Conservation (phyloP, 2,797 vertebrate species). For the Brachyalestes nurse region DNA sequence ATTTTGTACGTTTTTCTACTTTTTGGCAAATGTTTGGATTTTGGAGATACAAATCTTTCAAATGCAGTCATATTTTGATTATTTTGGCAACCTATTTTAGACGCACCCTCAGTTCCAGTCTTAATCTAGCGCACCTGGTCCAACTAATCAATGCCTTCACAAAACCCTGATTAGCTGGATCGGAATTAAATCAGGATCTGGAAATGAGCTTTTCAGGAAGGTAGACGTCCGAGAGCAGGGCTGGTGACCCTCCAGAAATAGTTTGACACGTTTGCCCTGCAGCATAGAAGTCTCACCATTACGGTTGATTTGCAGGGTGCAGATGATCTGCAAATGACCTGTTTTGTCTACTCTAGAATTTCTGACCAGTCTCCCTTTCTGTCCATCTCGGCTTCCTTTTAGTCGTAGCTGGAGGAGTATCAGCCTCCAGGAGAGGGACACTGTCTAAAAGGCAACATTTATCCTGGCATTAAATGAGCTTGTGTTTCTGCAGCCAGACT, state of each 20-base stretch:
- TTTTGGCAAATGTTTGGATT: background rate
- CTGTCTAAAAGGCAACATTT: background rate
- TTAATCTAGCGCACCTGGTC: background rate
- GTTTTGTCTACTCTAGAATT: background rate
- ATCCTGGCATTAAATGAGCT: background rate
- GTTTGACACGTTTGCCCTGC: slow-evolving; percentile 3
- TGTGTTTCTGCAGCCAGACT: background rate
- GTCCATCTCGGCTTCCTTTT: background rate
- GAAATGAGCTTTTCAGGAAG: background rate
- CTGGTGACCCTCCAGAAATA: slow-evolving; percentile 8
- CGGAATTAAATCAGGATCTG: background rate
- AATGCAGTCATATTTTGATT: background rate
- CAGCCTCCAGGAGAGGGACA: background rate
- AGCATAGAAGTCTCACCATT: background rate
- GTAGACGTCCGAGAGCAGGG: background rate
- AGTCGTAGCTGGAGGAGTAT: background rate
- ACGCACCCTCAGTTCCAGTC: background rate
- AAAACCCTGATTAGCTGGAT: slow-evolving; percentile 10
- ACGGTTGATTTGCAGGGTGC: slow-evolving; percentile 20
- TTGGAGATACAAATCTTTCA: background rate
- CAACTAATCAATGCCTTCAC: slow-evolving; percentile 12
- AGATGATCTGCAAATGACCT: slow-evolving; percentile 19
- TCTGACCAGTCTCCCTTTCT: background rate
- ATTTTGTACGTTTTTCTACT: background rate
- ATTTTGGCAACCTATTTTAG: background rate